Evolutionary conservation across 2,888 invertebrate genomes (phyloP), one percentile per base, ranked within the genome.

Genomic region (Camponotus fellah): DNA sequence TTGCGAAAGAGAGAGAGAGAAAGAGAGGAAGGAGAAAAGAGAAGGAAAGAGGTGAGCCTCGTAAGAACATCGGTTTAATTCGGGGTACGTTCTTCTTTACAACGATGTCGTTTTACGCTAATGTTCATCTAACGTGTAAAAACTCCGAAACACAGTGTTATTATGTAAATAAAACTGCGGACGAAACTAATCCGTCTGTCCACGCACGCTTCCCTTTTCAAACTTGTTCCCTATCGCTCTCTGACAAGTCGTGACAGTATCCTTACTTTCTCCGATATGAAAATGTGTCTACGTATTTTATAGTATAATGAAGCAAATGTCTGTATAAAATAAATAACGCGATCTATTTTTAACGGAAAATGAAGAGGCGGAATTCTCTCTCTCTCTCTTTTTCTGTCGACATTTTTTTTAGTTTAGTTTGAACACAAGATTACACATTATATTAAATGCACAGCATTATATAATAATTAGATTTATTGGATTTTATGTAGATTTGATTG

Each of bases 61-160:
- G 82, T 46, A 60, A 86, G 82, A 83, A 72, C 71, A 12, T 26
- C 76, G 14, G 80, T 83, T 87, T 82, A 85, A 88, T 86, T 84
- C 72, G 62, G 53, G 53, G 12, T 53, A 26, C 46, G 49, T 40
- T 79, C 46, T 79, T 79, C 68, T 68, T n/a, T 34, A 32, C 26
- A 46, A 8, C 60, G 26, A 60, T 46, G 49, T 46, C 60, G 37
- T 80, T 60, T 60, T 46, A 72, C 60, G 79, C 60, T 37, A 49
- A 60, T 46, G 17, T 58, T 69, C 49, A 32, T 32, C 43, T n/a
- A 21, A 69, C 21, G 46, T 46, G 46, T 46, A 60, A 62, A 80
- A 80, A 80, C 60, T 37, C 8, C 12, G 69, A 43, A 68, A 77
- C n/a, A 46, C 46, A 71, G 34, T 26, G 60, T 49, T 60, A 60